A percentile compares a stretch with the other conserved stretches of the same genome.
These are phyloP conservation scores for Brachyopa scutellaris DNA, from an alignment of 2,888 invertebrate genomes.

Conservation along the genomic window DNA sequence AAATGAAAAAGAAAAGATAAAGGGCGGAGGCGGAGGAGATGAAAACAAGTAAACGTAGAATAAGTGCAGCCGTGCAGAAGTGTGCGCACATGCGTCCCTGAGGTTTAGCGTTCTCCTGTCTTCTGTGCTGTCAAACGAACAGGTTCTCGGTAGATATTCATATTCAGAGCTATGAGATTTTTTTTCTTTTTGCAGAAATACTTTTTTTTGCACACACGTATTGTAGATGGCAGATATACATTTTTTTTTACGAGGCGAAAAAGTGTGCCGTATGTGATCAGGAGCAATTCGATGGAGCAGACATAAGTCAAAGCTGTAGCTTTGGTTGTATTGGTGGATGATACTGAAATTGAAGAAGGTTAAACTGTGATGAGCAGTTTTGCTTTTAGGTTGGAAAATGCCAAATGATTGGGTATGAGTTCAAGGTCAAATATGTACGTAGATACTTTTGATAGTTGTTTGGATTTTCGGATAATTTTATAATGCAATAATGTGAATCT, in stretches of 20 bases:
- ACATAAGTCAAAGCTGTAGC: constrained; percentile 14
- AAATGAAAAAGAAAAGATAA: constrained; percentile 10
- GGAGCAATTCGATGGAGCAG: constrained; percentile 24
- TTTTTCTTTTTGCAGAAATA: constrained; percentile 2
- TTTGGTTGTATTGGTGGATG: constrained; percentile 13
- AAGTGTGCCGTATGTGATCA: constrained; percentile 51
- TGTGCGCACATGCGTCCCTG: constrained; percentile 38
- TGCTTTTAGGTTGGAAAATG: constrained; percentile 15
- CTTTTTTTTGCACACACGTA: constrained; percentile 3
- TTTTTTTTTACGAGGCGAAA: constrained; percentile 10
- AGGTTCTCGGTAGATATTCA: constrained; percentile 36
- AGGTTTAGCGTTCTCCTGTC: constrained; percentile 1
- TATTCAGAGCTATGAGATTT: constrained; percentile 27
- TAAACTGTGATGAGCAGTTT: constrained; percentile 32
- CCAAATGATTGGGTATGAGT: constrained; percentile 29
- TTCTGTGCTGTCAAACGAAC: constrained; percentile 25
- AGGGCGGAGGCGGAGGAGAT: background rate
- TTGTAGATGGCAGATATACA: constrained; percentile 25
- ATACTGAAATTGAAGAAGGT: constrained; percentile 56
- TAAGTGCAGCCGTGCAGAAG: constrained; percentile 57
- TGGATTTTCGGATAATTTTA: too few species aligned
- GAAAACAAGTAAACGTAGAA: background rate
- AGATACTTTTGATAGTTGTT: background rate
- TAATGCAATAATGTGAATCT: too few species aligned
- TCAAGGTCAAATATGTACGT: constrained; percentile 52